Evolutionary conservation across 2,888 invertebrate species (phyloP), one percentile per base, ranked within the genome.

Genomic region (Rhopalosiphum nymphaeae): DNA sequence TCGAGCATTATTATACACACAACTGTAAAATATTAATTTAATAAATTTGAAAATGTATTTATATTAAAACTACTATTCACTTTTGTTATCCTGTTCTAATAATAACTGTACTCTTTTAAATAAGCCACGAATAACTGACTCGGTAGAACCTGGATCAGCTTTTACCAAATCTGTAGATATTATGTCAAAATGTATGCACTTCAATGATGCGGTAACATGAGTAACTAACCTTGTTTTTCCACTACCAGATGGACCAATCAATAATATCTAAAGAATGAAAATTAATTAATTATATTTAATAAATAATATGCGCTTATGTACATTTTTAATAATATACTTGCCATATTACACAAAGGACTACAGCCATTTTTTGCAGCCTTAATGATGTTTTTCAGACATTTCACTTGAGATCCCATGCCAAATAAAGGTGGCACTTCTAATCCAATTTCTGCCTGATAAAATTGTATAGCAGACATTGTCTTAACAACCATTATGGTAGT

Each of bases 201-300:
- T 95, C 95, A 96, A 95, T 67, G 96, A 95, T 5, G 95, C 95
- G 13, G 97, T 96, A 61, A 96, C 96, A 56, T 96, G 96, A 91
- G 96, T 95, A 5, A 97, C 96, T 61, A 97, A 95, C 16, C 96
- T 96, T 25, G 96, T 97, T 95, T 97, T 97, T 42, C 97, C 97
- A 95, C 96, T 96, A 13, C 97, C 97, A 4, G 96, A 96, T 29
- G 97, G 96, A 5, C 97, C 97, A 94, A 96, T 96, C 94, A 97
- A 95, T 91, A 96, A 95, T 3, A 96, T 95, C 95, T 96, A 94
- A 7, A 7, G 95, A 94, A 25, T 94, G 92, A n/a, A 96, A 91
- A 67, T 96, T 84, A 44, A 25, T 84, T 25, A 78, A n/a, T 78
- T 42, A 3, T 57, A 26, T 11, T 36, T 29, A 57, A 49, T 53